phyloP scores from a whole-genome alignment of 2,113 vertebrate genomes.

The Aspidoscelis tigris region DNA sequence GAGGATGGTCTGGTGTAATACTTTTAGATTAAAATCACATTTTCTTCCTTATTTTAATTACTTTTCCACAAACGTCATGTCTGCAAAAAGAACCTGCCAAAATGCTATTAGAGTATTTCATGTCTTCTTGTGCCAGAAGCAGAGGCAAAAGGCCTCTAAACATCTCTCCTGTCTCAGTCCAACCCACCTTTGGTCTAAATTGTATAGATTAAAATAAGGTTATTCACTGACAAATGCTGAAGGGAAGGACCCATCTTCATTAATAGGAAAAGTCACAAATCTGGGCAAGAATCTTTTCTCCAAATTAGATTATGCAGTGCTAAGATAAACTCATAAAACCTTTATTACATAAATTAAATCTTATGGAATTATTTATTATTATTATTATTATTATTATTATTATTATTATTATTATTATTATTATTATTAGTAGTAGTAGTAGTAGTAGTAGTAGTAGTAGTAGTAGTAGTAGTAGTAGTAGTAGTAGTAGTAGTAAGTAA shows the following conservation, averaged over 20 bases:
- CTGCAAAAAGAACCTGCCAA: conserved; percentile 62
- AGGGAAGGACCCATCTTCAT: conserved; percentile 46
- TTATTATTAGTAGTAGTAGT: no score
- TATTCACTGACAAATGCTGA: conserved; percentile 24
- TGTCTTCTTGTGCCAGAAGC: conserved; percentile 63
- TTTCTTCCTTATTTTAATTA: conserved; percentile 70
- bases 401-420: no score
- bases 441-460: no score
- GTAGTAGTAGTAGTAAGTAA: not conserved
- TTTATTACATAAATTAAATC: conserved; percentile 55
- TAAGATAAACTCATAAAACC: conserved; percentile 62
- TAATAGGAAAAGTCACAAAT: not conserved
- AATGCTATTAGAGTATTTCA: conserved; percentile 64
- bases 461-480: conserved; percentile 25
- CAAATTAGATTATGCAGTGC: conserved; percentile 59
- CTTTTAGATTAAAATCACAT: conserved; percentile 61
- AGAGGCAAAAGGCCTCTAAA: conserved; percentile 66
- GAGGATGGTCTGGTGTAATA: conserved; percentile 40
- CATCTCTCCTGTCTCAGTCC: conserved; percentile 65
- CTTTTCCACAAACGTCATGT: conserved; percentile 74
- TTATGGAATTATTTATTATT: conserved; percentile 14
- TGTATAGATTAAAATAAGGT: conserved; percentile 29
- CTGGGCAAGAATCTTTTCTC: conserved; percentile 44
- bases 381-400: no score
- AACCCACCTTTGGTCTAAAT: conserved; percentile 6